Base-by-base conservation (phyloP, 2,113 vertebrate species). In the cattle (Bos taurus) region DNA sequence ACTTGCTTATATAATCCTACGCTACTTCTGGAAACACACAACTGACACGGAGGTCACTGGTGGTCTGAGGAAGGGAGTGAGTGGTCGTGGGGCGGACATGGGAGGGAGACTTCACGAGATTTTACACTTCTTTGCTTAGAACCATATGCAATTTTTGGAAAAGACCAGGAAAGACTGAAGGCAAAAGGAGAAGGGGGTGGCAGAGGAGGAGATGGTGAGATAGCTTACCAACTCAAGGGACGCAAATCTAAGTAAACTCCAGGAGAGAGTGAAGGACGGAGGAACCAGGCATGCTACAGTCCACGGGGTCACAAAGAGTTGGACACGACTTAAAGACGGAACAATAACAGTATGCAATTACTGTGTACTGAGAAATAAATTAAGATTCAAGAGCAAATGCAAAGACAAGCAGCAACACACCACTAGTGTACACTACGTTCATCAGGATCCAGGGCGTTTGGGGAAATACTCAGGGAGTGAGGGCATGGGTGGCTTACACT, bases 71-170 rank as follows among this genome's bases (percentile, higher is more conserved):
- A 86, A 33, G 56, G 74, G 54, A 23, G 26, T 54, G 46, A 64
- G 36, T 78, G 40, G 64, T 80, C 62, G 13, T 92, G 14, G 81
- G 36, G 25, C 78, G 36, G n/a, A 60, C 11, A 60, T 6, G 4
- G 1, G 36, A 87, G 36, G 82, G 40, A 89, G 33, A 25, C 13
- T 91, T 94, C 59, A 91, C 28, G 86, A 80, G 25, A 71, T 33
- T 91, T 93, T n/a, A 97, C 52, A 77, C 30, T n/a, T 88, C 90
- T 94, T 90, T 59, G n/a, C 59, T 95, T 83, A 52, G 48, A 94
- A 88, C 12, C 25, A 92, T 40, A 14, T 30, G 36, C 71, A 43
- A 7, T 40, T 77, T 26, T 25, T 77, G 71, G 64, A 67, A 67
- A 67, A 67, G 64, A 21, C 16, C 19, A 33, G 71, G 21, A 74